Conservation (phyloP, 2,888 invertebrate species). For the Bellardia pandia region DNA sequence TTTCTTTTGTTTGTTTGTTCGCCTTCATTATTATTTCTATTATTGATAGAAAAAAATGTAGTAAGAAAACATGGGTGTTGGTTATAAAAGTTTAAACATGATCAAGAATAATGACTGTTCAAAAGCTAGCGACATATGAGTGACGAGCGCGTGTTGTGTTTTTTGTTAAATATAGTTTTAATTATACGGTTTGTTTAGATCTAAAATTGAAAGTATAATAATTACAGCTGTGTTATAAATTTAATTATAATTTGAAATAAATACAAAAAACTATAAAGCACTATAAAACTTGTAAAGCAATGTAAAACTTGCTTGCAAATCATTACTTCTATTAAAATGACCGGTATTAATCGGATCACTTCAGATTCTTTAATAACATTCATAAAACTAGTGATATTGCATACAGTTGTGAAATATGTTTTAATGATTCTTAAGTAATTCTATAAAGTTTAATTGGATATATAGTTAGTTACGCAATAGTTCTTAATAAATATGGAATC, state of each 20-base stretch:
- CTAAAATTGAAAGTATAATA: not conserved
- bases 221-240: not conserved
- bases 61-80: not conserved
- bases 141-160: not conserved
- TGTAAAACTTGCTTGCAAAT: too few relatives aligned
- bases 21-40: not conserved
- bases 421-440: too few relatives aligned
- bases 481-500: too few relatives aligned
- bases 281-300: too few relatives aligned
- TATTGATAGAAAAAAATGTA: not conserved
- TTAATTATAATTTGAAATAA: not conserved
- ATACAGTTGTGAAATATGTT: too few relatives aligned
- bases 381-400: too few relatives aligned
- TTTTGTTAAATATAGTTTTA: not conserved
- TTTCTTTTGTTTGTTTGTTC: not conserved
- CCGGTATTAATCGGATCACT: too few relatives aligned
- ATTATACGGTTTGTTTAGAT: not conserved
- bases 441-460: too few relatives aligned
- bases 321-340: too few relatives aligned
- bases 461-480: too few relatives aligned
- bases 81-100: conserved; percentile 40
- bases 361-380: too few relatives aligned
- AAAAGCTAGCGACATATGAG: conserved; percentile 22
- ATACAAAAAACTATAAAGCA: too few relatives aligned
- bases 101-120: conserved; percentile 65